phyloP scores from a whole-genome alignment of 1,140 invertebrate genomes.

The Lordiphosa stackelbergi region DNA sequence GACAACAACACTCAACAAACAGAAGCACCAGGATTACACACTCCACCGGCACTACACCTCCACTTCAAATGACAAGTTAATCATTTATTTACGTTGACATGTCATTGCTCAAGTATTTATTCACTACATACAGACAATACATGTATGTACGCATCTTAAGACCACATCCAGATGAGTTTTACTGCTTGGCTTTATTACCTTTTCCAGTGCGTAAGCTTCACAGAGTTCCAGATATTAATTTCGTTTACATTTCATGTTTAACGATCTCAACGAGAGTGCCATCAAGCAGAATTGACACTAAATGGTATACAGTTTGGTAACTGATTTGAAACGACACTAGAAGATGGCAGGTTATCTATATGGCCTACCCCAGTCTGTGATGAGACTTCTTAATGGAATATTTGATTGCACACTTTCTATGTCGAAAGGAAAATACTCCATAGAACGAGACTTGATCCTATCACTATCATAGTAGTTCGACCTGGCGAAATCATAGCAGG shows the following conservation, averaged over 20 bases:
- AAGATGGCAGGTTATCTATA: neutral
- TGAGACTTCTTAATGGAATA: no score
- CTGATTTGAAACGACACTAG: no score
- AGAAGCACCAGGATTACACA: conserved; percentile 27
- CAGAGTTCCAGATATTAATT: neutral
- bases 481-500: no score
- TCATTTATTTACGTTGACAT: conserved; percentile 73
- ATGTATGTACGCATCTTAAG: neutral
- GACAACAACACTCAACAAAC: conserved; percentile 19
- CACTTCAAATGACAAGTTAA: conserved; percentile 64
- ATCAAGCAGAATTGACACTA: no score
- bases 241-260: neutral
- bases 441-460: no score
- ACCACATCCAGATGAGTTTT: conserved; percentile 6
- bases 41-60: conserved; percentile 11
- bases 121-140: conserved; percentile 36
- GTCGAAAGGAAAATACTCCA: no score
- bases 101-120: conserved; percentile 73
- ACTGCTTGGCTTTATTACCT: conserved; percentile 6
- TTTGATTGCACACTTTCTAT: no score
- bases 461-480: no score
- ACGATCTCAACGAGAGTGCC: neutral
- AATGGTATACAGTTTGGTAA: no score
- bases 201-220: neutral
- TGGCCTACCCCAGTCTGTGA: neutral